Base-by-base conservation (phyloP, 2,113 vertebrate species). In the Erythrolamprus reginae region DNA sequence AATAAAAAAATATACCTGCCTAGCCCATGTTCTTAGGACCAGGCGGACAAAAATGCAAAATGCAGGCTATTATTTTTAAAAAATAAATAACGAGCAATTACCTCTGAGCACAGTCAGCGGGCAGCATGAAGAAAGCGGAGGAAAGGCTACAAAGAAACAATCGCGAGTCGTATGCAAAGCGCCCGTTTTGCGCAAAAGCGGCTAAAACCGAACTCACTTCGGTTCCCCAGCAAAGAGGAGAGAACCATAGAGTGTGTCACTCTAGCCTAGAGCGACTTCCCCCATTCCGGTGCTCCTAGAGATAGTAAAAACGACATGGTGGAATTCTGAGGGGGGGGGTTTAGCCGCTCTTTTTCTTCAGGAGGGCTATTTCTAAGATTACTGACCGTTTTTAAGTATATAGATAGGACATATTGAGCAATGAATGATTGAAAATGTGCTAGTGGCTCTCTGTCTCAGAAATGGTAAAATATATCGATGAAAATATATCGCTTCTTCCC, bases 21-120 rank as follows among this genome's bases (percentile, higher is more conserved):
- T 1, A 6, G 33, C n/a, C 65, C n/a, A 19, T 13, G n/a, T 38
- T 5, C 13, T 70, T 33, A n/a, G 13, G 12, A 70, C 15, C 13
- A 33, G 61, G 13, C 7, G n/a, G n/a, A 7, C 5, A 38, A 33
- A 70, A 70, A 38, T 70, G 65, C 65, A 33, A 38, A n/a, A 38
- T 19, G n/a, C 65, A 33, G 26, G 1, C 12, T 33, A 45, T 45
- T 45, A 5, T 45, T 45, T 45, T n/a, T n/a, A n/a, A n/a, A 45
- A 45, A 45, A 45, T 3, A 3, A 45, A 33, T 70, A 70, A 21
- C 42, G 19, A 77, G 12, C 51, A 9, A 3, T 90, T 90, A 95
- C 96, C 93, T 92, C 7, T 65, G 52, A 26, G 93, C 94, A 47
- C 92, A 7, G 23, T 77, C 90, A 24, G 61, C 84, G 0, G 96